These are phyloP conservation scores for Chionis minor DNA, from an alignment of 2,113 vertebrate genomes.

Conservation along the genomic window DNA sequence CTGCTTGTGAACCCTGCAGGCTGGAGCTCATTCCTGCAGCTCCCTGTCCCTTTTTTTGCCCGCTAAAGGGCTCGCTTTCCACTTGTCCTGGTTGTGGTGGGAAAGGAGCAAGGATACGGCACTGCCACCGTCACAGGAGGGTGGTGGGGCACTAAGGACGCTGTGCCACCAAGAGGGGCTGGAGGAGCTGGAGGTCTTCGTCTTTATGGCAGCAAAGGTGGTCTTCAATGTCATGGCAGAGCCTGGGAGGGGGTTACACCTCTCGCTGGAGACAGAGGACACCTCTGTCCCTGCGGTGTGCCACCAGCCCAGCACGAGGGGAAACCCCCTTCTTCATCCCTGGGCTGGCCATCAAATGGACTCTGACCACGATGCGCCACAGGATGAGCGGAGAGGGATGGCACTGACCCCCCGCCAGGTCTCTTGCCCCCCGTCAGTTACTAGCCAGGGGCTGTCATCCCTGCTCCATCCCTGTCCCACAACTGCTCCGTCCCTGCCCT, in stretches of 20 bases:
- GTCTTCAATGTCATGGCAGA: neutral
- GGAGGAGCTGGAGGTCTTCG: neutral
- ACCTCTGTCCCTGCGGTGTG: accelerated
- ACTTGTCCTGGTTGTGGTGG: neutral
- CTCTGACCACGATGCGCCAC: accelerated
- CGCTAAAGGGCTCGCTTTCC: neutral
- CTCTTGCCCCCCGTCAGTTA: neutral
- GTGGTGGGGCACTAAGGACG: neutral
- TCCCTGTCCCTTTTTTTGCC: neutral
- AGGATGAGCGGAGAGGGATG: neutral
- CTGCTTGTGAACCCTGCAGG: neutral
- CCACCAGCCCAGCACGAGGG: neutral
- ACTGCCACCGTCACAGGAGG: neutral
- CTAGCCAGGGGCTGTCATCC: too few species aligned
- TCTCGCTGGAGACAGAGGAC: neutral
- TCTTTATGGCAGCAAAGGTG: neutral
- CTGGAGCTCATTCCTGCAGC: neutral
- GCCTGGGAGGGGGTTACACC: neutral
- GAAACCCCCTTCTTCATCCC: neutral
- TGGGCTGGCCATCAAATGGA: neutral
- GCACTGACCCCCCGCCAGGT: accelerated
- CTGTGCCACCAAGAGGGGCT: neutral
- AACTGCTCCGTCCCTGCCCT: too few species aligned
- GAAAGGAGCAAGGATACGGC: neutral
- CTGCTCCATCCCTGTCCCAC: accelerated